phyloP scores from a whole-genome alignment of 2,797 vertebrate genomes.

The Micrastur ruficollis region DNA sequence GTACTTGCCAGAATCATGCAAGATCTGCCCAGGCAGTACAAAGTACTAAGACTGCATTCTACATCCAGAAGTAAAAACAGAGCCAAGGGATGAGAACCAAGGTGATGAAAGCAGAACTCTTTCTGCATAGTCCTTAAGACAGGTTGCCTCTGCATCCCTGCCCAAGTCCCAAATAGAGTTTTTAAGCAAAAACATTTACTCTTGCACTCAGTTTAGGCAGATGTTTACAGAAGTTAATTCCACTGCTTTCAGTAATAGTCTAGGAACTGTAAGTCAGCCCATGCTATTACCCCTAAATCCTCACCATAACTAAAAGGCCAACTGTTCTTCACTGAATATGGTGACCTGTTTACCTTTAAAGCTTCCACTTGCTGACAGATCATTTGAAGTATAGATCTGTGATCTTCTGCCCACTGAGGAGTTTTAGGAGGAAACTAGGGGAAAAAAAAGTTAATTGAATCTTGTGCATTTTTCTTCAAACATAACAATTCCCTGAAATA shows the following conservation, averaged over 20 bases:
- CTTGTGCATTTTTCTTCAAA: background rate
- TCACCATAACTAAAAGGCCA: background rate
- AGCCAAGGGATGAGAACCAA: background rate
- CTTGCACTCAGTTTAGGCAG: background rate
- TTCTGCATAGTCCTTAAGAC: background rate
- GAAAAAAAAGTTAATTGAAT: background rate
- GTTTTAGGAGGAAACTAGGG: constrained; percentile 90
- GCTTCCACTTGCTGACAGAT: constrained; percentile 95
- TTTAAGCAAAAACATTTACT: background rate
- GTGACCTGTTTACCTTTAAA: constrained; percentile 85
- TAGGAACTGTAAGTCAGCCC: background rate
- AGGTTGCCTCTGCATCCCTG: background rate
- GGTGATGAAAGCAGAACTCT: background rate
- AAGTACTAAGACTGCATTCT: background rate
- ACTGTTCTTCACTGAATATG: background rate
- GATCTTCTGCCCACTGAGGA: constrained; percentile 95
- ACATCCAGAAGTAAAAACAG: background rate
- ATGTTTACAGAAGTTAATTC: background rate
- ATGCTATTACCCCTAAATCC: background rate
- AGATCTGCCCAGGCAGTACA: background rate
- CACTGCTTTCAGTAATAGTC: background rate
- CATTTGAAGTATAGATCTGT: constrained; percentile 90
- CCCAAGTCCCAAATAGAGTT: background rate
- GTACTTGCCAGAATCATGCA: background rate
- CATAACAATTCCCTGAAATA: background rate